Base-by-base conservation (phyloP, 2,888 invertebrate genomes). In the Holacanthella duospinosa region DNA sequence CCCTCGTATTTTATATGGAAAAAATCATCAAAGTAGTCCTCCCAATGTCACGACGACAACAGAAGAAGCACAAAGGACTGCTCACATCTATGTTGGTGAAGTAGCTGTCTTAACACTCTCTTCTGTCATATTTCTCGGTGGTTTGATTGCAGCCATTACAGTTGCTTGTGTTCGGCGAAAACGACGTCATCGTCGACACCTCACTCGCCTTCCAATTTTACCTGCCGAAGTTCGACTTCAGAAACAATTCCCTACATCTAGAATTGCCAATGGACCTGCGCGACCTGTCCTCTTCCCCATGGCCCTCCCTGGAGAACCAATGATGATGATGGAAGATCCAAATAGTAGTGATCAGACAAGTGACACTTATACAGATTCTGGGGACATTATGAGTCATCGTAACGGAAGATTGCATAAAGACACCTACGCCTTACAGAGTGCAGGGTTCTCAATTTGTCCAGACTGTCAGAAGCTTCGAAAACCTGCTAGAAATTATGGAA, bases 61-160 rank as follows among this genome's bases (percentile, higher is more conserved):
- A 29, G 69, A 70, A 48, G 64, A 67, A 4, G 66, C 66, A 29
- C 69, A 70, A 48, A 71, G 70, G 54, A 63, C 66, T 53, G 64
- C 66, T 16, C 69, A 68, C 55, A 68, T 69, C 57, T 67, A 70
- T 25, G 70, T 68, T 6, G 72, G 72, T 53, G 90, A 92, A 78
- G 84, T 90, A 58, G 85, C 88, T 28, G 86, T 89, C 0, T 85
- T 92, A 19, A 85, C 88, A 0, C 80, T 92, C 4, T 88, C 89
- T 2, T 86, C 88, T 68, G 81, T 90, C 59, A 86, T 92, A 60
- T 88, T 90, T 75, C 78, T 89, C 54, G 91, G 89, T 0, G 89
- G 90, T 0, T 81, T 88, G 61, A 82, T 87, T 9, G 86, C 89
- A 0, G 88, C 90, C 19, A 79, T 89, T 12, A 88, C 89, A 74